Evolutionary conservation across 37 sponge, comb jelly and placozoan species (phyloP).

Genomic region (Theonella swinhoei): DNA sequence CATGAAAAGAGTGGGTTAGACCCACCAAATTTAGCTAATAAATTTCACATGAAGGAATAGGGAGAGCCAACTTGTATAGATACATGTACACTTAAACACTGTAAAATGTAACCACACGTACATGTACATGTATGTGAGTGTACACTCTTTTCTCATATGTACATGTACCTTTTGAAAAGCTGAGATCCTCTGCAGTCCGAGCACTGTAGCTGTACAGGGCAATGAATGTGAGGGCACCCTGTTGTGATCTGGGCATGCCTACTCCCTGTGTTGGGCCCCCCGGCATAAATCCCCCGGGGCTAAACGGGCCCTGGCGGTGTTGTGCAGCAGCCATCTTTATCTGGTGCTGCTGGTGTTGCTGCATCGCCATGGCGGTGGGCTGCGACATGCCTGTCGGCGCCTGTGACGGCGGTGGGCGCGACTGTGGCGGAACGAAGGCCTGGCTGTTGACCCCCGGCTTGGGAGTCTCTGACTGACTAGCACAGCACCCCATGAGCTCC

Average conservation of each 20-base stretch:
- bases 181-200: conserved; percentile 88
- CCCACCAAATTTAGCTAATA: no score
- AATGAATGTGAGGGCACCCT: conserved; percentile 51
- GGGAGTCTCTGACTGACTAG: not conserved
- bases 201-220: conserved; percentile 94
- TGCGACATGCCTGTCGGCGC: no score
- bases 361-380: not conserved
- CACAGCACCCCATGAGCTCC: not conserved
- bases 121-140: no score
- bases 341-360: not conserved
- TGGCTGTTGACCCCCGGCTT: not conserved
- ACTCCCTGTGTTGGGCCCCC: not conserved
- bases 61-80: no score
- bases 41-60: no score
- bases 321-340: not conserved
- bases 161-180: conserved; percentile 78
- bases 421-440: not conserved
- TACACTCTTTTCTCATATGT: no score
- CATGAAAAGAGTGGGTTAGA: no score
- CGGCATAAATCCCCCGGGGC: not conserved
- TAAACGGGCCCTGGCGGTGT: not conserved
- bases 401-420: not conserved
- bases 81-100: no score
- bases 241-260: not conserved
- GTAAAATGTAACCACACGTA: no score